Evolutionary conservation across 2,113 vertebrate genomes (phyloP), one percentile per base, ranked within the genome.

Genomic region (Rhynchopsitta pachyrhyncha): DNA sequence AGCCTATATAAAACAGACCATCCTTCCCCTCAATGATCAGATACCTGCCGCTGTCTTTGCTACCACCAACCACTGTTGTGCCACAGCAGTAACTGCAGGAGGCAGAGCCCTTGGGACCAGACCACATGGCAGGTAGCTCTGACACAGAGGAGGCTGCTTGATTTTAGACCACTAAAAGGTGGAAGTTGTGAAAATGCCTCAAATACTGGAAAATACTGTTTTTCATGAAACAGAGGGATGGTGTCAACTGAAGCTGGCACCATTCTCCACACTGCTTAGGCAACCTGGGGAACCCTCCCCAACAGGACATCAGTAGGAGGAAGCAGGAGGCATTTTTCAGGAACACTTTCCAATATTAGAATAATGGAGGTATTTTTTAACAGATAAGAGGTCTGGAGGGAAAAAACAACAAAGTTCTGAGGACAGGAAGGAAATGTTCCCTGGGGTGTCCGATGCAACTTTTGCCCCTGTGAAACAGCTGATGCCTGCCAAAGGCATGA

Each of bases 401-500:
- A 52, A 84, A 90, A 78, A 93, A 86, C 55, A 93, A 81, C 5
- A 0, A 67, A 62, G 35, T 81, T 82, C 73, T 69, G 62, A 81
- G 76, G 66, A 50, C 66, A 82, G 62, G 86, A 95, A 95, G 76
- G 57, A 97, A 93, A 53, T 13, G 9, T 82, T 66, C n/a, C 62
- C 69, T 75, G 29, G 55, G 22, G 14, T 69, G 78, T 39, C 62
- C 41, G 17, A 52, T 87, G 47, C 66, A 91, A 85, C 28, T 84
- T 92, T 71, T 82, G 57, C 79, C 52, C 78, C 74, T 57, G 4
- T 39, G 60, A 89, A 92, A 75, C 60, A 80, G 42, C 60, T 71
- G 71, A 37, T 75, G 55, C 22, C 63, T 84, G 52, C 18, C 50
- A 70, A 73, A 93, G 33, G 44, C 66, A 95, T 47, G 11, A 29